Evolutionary conservation across 2,113 vertebrate species (phyloP).

Genomic region (Cynocephalus volans): DNA sequence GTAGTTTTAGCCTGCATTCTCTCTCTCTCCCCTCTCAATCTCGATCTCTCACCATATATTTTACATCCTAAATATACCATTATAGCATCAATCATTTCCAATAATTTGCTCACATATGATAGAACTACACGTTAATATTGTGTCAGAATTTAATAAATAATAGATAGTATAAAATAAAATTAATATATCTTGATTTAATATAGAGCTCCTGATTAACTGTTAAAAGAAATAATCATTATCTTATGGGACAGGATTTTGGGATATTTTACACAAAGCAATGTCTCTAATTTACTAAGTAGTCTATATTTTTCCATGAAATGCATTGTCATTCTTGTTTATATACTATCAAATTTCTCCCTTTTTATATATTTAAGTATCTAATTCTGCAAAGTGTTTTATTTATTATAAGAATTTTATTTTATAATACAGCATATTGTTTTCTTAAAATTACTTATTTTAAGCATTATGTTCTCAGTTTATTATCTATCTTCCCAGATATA

Average conservation of each 20-base stretch:
- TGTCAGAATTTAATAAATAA: slow-evolving; percentile 70
- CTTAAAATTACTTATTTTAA: background rate
- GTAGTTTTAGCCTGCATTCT: background rate
- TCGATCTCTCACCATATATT: background rate
- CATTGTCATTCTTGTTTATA: slow-evolving; percentile 61
- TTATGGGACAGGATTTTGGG: slow-evolving; percentile 66
- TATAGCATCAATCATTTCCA: background rate
- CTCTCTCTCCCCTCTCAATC: background rate
- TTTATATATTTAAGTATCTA: slow-evolving; percentile 72
- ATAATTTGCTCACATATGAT: background rate
- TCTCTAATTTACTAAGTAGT: background rate
- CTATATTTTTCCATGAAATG: slow-evolving; percentile 61
- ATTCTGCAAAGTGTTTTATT: slow-evolving; percentile 45
- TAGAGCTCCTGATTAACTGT: slow-evolving; percentile 56
- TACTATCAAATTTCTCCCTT: background rate
- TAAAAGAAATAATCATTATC: slow-evolving; percentile 53
- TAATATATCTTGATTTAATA: slow-evolving; percentile 47
- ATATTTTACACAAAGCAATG: slow-evolving; percentile 50
- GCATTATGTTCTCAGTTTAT: background rate
- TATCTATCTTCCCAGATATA: background rate
- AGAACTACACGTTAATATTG: background rate
- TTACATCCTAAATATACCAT: background rate
- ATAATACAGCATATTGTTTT: background rate
- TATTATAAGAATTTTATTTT: background rate
- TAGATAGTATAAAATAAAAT: slow-evolving; percentile 75